Conservation (phyloP, 2,888 invertebrate species). For the Cyrtodaria siliqua region DNA sequence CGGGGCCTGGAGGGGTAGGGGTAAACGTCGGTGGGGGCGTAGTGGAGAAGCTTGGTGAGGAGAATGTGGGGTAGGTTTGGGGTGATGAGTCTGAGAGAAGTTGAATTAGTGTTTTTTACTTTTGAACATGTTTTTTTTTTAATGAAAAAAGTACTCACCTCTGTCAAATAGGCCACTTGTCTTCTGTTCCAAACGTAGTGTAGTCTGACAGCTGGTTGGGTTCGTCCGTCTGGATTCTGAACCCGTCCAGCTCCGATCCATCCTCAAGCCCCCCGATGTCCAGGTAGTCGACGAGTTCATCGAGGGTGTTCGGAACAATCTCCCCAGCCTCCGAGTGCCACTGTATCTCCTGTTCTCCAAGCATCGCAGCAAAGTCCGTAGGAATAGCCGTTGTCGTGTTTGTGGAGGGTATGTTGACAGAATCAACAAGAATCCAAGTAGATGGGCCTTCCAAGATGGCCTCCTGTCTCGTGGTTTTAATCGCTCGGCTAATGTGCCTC, state of each 20-base stretch:
- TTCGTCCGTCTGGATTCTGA: conserved; percentile 48
- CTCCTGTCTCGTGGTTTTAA: conserved; percentile 26
- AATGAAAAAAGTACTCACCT: conserved; percentile 64
- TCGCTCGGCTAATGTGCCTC: conserved; percentile 51
- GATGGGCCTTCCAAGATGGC: conserved; percentile 53
- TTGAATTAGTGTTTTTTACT: too few species aligned
- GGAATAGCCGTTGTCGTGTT: conserved; percentile 48
- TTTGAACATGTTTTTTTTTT: too few species aligned
- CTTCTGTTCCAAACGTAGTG: conserved; percentile 80
- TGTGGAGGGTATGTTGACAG: conserved; percentile 52
- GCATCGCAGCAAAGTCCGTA: conserved; percentile 57
- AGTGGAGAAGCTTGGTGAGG: too few species aligned
- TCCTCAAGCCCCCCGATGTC: conserved; percentile 68
- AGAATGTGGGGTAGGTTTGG: too few species aligned
- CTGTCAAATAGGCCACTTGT: conserved; percentile 83
- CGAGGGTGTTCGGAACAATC: conserved; percentile 76
- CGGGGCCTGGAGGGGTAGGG: too few species aligned
- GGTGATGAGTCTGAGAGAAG: too few species aligned
- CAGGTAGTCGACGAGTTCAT: conserved; percentile 78
- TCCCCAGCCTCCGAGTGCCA: conserved; percentile 64
- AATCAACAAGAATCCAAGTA: conserved; percentile 49
- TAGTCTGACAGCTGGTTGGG: conserved; percentile 71
- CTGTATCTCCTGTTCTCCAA: conserved; percentile 59
- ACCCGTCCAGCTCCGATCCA: conserved; percentile 41
- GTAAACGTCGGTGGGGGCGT: too few species aligned